Percentiles rank a stretch among this genome's conserved stretches.
phyloP scores from a whole-genome alignment of 2,113 vertebrate genomes.

The Emydocephalus ijimae region DNA sequence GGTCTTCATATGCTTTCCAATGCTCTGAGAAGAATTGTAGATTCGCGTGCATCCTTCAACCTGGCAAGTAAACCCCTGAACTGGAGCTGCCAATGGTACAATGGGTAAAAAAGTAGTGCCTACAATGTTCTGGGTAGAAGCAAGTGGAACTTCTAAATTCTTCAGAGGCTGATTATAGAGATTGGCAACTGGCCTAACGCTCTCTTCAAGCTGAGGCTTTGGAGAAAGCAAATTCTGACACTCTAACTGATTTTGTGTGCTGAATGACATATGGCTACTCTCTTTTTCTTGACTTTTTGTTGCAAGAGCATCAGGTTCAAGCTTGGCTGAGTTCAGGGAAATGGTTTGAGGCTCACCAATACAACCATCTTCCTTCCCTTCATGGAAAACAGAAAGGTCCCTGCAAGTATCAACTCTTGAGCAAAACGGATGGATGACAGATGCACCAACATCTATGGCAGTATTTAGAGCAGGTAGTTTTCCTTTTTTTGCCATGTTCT shows the following conservation, averaged over 20 bases:
- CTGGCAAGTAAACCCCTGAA: conserved; percentile 84
- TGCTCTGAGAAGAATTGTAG: conserved; percentile 88
- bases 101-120: conserved; percentile 59
- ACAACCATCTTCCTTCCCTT: conserved; percentile 59
- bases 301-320: conserved; percentile 63
- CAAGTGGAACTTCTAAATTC: conserved; percentile 67
- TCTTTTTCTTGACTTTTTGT: conserved; percentile 70
- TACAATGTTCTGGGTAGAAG: conserved; percentile 59
- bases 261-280: conserved; percentile 64
- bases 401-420: conserved; percentile 44
- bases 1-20: conserved; percentile 93
- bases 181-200: conserved; percentile 64
- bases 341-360: conserved; percentile 55
- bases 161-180: conserved; percentile 72
- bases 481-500: conserved; percentile 62
- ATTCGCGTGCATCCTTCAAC: conserved; percentile 84
- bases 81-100: conserved; percentile 58
- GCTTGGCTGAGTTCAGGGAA: conserved; percentile 62
- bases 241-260: conserved; percentile 59
- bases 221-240: conserved; percentile 64
- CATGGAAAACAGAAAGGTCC: conserved; percentile 65
- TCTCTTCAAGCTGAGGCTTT: conserved; percentile 70
- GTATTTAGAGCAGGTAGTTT: conserved; percentile 46
- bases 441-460: conserved; percentile 41
- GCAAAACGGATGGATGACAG: conserved; percentile 48